Evolutionary conservation across 53 echinoderm and acorn worm genomes (phyloP).

Genomic region (Apostichopus leukothele): DNA sequence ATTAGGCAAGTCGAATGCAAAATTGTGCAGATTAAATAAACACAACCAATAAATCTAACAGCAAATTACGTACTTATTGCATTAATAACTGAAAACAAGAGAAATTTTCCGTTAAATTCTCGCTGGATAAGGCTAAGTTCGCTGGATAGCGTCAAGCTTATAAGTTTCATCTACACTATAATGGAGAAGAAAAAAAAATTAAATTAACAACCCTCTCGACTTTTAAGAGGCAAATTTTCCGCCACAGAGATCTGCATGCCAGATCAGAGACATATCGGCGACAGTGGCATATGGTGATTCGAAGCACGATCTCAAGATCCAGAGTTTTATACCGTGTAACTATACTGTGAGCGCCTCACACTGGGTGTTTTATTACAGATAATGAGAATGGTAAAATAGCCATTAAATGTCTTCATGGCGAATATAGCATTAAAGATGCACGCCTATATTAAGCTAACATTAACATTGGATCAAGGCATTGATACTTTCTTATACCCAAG

Average conservation of each 20-base stretch:
- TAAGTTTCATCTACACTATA: not conserved
- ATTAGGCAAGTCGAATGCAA: too few relatives aligned
- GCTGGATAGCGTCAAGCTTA: not conserved
- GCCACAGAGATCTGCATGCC: not conserved
- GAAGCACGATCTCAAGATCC: not conserved
- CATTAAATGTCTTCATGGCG: too few relatives aligned
- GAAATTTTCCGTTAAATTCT: not conserved
- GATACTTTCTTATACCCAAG: too few relatives aligned
- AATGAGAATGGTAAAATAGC: too few relatives aligned
- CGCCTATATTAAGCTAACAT: too few relatives aligned
- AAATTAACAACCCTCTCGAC: slow-evolving; percentile 7
- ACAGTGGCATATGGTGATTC: not conserved
- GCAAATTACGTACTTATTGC: not conserved
- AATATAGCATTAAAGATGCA: too few relatives aligned
- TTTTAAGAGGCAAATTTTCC: slow-evolving; percentile 9
- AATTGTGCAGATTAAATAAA: too few relatives aligned
- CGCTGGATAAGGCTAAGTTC: not conserved
- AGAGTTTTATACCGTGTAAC: not conserved
- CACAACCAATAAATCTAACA: too few relatives aligned
- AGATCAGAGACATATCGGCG: not conserved
- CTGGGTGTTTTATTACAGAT: slow-evolving; percentile 3
- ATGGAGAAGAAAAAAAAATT: not conserved
- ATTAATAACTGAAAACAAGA: not conserved
- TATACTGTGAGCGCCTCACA: not conserved
- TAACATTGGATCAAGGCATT: too few relatives aligned